Conservation (phyloP, 2,888 invertebrate species). For the Drosophila robusta region DNA sequence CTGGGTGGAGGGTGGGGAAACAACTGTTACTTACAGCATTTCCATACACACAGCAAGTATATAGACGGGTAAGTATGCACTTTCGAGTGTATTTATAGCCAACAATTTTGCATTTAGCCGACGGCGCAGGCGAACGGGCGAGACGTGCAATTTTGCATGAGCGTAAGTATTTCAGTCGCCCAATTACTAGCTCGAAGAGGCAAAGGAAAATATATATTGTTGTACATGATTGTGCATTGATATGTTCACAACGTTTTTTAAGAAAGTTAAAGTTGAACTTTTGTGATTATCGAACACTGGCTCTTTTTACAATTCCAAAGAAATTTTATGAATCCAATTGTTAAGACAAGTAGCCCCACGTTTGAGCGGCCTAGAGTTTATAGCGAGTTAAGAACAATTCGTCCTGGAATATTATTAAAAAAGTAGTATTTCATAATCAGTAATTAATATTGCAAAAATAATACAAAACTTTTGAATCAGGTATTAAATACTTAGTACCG, state of each 20-base stretch:
- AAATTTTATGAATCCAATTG: background rate
- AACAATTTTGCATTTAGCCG: slow-evolving; percentile 29
- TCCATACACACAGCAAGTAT: background rate
- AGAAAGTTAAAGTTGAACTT: background rate
- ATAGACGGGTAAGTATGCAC: slow-evolving; percentile 15
- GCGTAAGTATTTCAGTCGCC: slow-evolving; percentile 14
- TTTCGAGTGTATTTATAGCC: slow-evolving; percentile 36
- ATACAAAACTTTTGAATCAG: too few species aligned
- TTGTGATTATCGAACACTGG: background rate
- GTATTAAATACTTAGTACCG: too few species aligned
- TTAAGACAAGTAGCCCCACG: too few species aligned
- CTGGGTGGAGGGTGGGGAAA: background rate
- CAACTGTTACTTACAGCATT: slow-evolving; percentile 3
- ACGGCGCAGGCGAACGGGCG: slow-evolving; percentile 18
- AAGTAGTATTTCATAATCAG: too few species aligned
- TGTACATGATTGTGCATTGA: too few species aligned
- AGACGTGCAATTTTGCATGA: slow-evolving; percentile 9
- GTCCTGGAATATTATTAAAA: too few species aligned
- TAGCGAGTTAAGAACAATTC: too few species aligned
- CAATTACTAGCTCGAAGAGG: slow-evolving; percentile 4
- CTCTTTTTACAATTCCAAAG: background rate
- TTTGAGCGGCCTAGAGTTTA: too few species aligned
- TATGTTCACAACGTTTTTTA: background rate
- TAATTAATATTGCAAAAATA: too few species aligned
- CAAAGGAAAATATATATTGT: background rate